phyloP scores from a whole-genome alignment of 2,113 vertebrate genomes.

The Clupea harengus region DNA sequence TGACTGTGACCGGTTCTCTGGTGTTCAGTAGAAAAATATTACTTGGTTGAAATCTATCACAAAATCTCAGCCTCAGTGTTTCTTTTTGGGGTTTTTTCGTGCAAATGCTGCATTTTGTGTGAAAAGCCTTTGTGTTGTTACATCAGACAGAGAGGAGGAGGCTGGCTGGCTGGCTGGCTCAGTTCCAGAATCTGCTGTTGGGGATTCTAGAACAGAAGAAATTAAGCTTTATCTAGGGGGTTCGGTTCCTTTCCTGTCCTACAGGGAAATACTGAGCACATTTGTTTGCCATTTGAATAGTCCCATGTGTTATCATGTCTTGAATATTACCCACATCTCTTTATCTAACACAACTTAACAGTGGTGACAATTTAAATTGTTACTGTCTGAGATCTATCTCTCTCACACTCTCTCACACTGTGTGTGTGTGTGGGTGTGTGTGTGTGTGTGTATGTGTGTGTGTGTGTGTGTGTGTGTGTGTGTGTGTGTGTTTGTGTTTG shows the following conservation, averaged over 20 bases:
- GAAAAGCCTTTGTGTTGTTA: neutral
- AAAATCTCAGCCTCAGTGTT: neutral
- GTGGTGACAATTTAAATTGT: neutral
- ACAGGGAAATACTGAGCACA: neutral
- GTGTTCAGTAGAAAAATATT: neutral
- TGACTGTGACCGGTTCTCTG: no score
- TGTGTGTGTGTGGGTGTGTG: neutral
- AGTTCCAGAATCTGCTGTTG: neutral
- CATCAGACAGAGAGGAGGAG: neutral
- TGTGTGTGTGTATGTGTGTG: neutral
- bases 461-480: conserved; percentile 4
- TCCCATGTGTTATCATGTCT: neutral
- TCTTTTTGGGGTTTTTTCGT: neutral
- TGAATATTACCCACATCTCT: neutral
- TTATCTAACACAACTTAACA: neutral
- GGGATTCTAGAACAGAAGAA: neutral
- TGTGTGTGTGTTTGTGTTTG: neutral
- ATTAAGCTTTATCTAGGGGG: neutral
- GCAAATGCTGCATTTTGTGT: neutral
- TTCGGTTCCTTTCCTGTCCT: neutral
- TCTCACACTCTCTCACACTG: neutral
- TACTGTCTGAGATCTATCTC: neutral
- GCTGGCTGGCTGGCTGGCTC: neutral
- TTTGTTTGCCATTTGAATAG: neutral
- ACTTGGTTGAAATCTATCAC: neutral